Base-by-base conservation (phyloP, 2,797 vertebrate species). In the Chaetophractus vellerosus region DNA sequence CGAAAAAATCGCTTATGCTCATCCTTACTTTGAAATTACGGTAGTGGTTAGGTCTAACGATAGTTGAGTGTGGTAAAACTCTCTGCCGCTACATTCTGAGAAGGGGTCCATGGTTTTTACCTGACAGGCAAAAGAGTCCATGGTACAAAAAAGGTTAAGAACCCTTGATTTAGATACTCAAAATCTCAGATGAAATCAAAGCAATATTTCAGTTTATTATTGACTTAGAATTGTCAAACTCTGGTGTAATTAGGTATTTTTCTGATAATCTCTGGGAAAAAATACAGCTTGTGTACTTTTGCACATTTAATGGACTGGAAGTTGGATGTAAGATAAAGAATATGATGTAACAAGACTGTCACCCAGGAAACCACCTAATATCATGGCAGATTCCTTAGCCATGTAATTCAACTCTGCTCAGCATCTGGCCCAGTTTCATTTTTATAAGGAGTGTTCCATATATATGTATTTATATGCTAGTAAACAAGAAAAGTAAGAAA, bases 301-400 rank as follows among this genome's bases (percentile, higher is more conserved):
- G 55, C 88, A 94, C 88, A 90, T 92, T 87, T 94, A 93, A 93
- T 71, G 31, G 76, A 85, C 36, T 90, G 33, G 45, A 82, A 33
- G 52, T 68, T 83, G 84, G 55, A 88, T 86, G 38, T 88, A 94
- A 94, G 75, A 96, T 66, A 88, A 96, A 94, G 18, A 84, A 93
- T 48, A 83, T 94, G 91, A 93, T 55, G 31, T 28, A 80, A 83
- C 19, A 83, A 82, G 75, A 78, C 24, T 83, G n/a, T 92, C 71
- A 92, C 93, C 81, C 76, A 93, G 93, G 90, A 81, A 93, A 92
- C 81, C 66, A 93, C 52, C 78, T 91, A 93, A 88, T 85, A 91
- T 59, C 61, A 71, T 69, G 66, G 81, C 75, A 90, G 90, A 90
- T 23, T 79, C 8, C 48, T 52, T 52, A 83, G n/a, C 63, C 31